Percentiles rank a stretch among this genome's conserved stretches.
Conservation (phyloP, 2,113 vertebrate genomes). For the Eurypyga helias region DNA sequence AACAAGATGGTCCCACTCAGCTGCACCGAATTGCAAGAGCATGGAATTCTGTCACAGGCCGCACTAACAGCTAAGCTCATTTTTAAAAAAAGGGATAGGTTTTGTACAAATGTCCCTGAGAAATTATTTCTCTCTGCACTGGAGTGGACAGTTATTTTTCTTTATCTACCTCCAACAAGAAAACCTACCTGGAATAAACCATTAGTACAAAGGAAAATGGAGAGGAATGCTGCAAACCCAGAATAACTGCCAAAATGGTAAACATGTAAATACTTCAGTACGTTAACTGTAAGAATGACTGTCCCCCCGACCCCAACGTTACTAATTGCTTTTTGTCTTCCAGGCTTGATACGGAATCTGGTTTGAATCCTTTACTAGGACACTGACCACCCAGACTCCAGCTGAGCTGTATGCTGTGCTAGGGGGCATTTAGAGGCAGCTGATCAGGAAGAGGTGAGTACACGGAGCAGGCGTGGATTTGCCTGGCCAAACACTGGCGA, state of each 20-base stretch:
- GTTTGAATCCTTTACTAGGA: background rate
- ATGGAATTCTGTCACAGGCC: rapidly evolving
- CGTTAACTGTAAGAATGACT: background rate
- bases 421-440: background rate
- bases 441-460: background rate
- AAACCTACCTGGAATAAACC: background rate
- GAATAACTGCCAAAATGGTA: background rate
- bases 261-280: background rate
- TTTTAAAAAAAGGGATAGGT: background rate
- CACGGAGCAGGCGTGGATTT: background rate
- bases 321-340: background rate
- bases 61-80: rapidly evolving
- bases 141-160: background rate
- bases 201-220: background rate
- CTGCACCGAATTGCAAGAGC: background rate
- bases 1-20: background rate
- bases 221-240: background rate
- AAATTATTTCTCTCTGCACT: background rate
- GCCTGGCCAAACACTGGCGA: too few relatives aligned
- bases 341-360: background rate
- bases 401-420: background rate
- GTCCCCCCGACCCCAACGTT: rapidly evolving
- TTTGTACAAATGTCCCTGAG: background rate
- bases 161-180: background rate
- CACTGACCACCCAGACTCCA: rapidly evolving